Percentiles rank a stretch among this genome's conserved stretches.
phyloP scores from a whole-genome alignment of 1,140 invertebrate genomes.

The Diuraphis noxia region DNA sequence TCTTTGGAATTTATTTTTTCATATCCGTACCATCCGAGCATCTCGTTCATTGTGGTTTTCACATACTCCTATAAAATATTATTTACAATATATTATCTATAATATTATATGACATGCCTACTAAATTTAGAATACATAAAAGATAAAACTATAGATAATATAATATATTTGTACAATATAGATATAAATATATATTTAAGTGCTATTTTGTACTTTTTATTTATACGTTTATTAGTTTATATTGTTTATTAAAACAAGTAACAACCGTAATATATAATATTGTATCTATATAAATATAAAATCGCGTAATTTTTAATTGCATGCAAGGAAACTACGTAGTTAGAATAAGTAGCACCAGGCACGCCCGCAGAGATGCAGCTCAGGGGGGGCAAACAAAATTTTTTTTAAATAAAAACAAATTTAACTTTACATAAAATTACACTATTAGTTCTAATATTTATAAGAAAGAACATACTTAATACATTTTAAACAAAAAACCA shows the following conservation, averaged over 20 bases:
- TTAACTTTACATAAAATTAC: too few relatives aligned
- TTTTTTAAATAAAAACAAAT: too few relatives aligned
- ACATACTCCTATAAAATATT: constrained; percentile 76
- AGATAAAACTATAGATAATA: background rate
- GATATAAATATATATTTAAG: background rate
- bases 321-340: too few relatives aligned
- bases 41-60: constrained; percentile 86
- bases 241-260: background rate
- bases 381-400: too few relatives aligned
- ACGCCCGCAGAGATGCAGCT: too few relatives aligned
- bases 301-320: too few relatives aligned
- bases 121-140: constrained; percentile 42
- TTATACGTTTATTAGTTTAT: background rate
- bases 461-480: too few relatives aligned
- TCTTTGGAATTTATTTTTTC: constrained; percentile 65
- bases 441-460: too few relatives aligned
- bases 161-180: background rate
- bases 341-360: too few relatives aligned
- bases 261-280: background rate
- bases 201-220: background rate
- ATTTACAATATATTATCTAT: constrained; percentile 44
- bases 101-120: too few relatives aligned
- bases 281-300: too few relatives aligned
- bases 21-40: constrained; percentile 87
- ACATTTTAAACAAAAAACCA: too few relatives aligned